Percentiles rank a stretch among this genome's conserved stretches.
Evolutionary conservation across 2,888 invertebrate species (phyloP).

Genomic region (Cheilosia vulpina): DNA sequence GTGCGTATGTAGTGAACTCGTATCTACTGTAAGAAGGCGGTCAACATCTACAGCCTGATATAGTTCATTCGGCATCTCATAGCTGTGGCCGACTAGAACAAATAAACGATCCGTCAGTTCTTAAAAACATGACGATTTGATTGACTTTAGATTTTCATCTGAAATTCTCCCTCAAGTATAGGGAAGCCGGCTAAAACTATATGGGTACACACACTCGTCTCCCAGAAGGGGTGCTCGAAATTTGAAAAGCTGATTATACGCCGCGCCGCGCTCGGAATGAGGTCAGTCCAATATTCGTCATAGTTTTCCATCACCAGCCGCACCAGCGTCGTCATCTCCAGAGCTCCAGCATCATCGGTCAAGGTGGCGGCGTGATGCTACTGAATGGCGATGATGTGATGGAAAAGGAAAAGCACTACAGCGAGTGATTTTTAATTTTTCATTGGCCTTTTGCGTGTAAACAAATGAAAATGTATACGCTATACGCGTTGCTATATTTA

Average conservation of each 20-base stretch:
- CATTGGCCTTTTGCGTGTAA: slow-evolving; percentile 64
- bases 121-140: slow-evolving; percentile 59
- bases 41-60: background rate
- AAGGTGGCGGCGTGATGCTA: slow-evolving; percentile 58
- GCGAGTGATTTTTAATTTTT: slow-evolving; percentile 63
- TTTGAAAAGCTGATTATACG: slow-evolving; percentile 21
- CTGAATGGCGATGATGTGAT: slow-evolving; percentile 45
- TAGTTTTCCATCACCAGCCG: slow-evolving; percentile 23
- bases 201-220: background rate
- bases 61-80: slow-evolving; percentile 20
- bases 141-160: slow-evolving; percentile 44
- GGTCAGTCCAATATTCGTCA: slow-evolving; percentile 66
- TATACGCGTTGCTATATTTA: slow-evolving; percentile 36
- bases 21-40: background rate
- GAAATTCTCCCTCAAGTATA: background rate
- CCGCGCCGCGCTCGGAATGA: slow-evolving; percentile 25
- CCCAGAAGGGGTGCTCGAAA: slow-evolving; percentile 8
- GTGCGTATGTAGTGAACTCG: background rate
- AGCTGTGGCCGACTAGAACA: slow-evolving; percentile 25
- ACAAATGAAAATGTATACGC: slow-evolving; percentile 46
- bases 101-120: slow-evolving; percentile 55
- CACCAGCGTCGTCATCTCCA: slow-evolving; percentile 35
- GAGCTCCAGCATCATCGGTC: slow-evolving; percentile 59
- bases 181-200: background rate
- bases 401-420: slow-evolving; percentile 40